phyloP scores from a whole-genome alignment of 2,797 vertebrate species.

The Dermochelys coriacea region DNA sequence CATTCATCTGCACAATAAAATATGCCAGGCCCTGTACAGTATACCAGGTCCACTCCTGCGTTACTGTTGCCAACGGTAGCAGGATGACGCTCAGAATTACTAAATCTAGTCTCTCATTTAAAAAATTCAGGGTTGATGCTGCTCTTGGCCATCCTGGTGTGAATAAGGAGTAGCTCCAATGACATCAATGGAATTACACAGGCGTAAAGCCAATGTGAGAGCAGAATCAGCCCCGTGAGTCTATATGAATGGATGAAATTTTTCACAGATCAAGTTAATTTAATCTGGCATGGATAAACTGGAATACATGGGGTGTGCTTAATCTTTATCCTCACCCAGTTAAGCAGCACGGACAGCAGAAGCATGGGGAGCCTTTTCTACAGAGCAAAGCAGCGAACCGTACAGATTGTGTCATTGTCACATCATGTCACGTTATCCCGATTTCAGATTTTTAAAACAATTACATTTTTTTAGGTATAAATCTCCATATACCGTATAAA shows the following conservation, averaged over 20 bases:
- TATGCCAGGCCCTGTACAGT: fast-evolving
- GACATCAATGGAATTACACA: background rate
- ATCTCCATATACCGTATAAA: fast-evolving
- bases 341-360: background rate
- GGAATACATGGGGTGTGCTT: background rate
- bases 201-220: background rate
- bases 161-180: background rate
- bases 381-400: background rate
- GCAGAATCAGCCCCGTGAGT: background rate
- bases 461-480: background rate
- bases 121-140: background rate
- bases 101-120: slow-evolving; percentile 18
- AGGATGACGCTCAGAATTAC: background rate
- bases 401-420: fast-evolving
- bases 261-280: background rate
- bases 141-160: background rate
- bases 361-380: background rate
- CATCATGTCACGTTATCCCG: background rate
- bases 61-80: background rate
- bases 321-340: background rate
- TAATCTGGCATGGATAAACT: background rate
- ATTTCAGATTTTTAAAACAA: background rate
- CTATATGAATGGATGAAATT: background rate
- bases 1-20: background rate
- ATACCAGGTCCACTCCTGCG: background rate